phyloP scores from a whole-genome alignment of 2,888 invertebrate genomes.

The Pristionchus entomophagus region DNA sequence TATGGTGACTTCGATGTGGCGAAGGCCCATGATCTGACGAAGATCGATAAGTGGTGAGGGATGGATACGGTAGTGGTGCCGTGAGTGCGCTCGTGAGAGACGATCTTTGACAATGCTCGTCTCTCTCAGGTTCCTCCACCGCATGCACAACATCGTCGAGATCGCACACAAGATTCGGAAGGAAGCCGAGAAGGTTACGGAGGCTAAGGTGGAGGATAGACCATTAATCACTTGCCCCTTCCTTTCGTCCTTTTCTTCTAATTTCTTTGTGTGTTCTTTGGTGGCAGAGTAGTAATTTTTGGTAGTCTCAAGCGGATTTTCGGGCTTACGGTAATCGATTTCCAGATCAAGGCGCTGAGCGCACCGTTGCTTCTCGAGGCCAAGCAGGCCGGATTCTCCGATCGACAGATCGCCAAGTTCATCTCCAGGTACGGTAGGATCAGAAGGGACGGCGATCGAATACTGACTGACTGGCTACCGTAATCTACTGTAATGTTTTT shows the following conservation, averaged over 20 bases:
- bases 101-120: background rate
- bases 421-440: conserved; percentile 75
- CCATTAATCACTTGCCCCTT: background rate
- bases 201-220: conserved; percentile 36
- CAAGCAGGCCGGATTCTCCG: conserved; percentile 95
- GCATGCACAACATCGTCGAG: conserved; percentile 91
- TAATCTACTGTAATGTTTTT: conserved; percentile 39
- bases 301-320: background rate
- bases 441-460: background rate
- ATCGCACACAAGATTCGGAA: conserved; percentile 67
- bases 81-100: background rate
- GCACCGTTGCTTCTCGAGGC: conserved; percentile 83
- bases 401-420: conserved; percentile 90
- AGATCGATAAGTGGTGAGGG: conserved; percentile 90
- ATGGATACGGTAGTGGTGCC: background rate
- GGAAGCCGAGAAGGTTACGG: conserved; percentile 51
- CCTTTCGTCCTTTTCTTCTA: background rate
- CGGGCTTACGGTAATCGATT: background rate
- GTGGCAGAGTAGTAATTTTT: background rate
- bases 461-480: background rate
- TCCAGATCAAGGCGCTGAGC: conserved; percentile 56
- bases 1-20: conserved; percentile 81
- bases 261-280: background rate
- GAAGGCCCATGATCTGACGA: conserved; percentile 90
- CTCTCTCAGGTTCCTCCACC: conserved; percentile 84